phyloP scores from a whole-genome alignment of 2,797 vertebrate genomes.

The Gymnopithys bicolor region DNA sequence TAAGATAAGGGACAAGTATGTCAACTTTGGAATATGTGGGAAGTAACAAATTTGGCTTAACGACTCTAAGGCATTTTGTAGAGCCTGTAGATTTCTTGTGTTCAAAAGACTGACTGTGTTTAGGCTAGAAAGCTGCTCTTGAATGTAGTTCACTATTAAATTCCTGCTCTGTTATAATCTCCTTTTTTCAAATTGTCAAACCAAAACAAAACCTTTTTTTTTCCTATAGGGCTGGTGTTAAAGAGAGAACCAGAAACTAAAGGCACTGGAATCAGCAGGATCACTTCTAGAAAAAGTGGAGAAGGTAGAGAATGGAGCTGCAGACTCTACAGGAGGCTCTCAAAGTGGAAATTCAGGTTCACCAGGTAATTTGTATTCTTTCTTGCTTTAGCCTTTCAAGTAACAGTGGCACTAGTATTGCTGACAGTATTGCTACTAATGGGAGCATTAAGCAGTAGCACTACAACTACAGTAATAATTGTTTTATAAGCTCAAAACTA shows the following conservation, averaged over 20 bases:
- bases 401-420: neutral
- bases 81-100: neutral
- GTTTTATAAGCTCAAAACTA: neutral
- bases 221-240: constrained; percentile 65
- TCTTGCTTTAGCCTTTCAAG: neutral
- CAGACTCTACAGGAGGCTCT: constrained; percentile 99
- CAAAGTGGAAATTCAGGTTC: constrained; percentile 99
- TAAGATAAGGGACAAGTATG: constrained; percentile 28
- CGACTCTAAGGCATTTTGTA: neutral
- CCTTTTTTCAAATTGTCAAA: neutral
- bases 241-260: constrained; percentile 73
- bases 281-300: constrained; percentile 83
- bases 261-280: constrained; percentile 77
- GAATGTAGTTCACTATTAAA: constrained; percentile 3
- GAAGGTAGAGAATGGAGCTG: constrained; percentile 97
- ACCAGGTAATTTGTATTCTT: constrained; percentile 86
- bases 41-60: constrained; percentile 29
- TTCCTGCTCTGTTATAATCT: neutral
- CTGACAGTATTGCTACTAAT: neutral
- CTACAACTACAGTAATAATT: neutral
- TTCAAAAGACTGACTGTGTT: neutral
- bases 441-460: neutral
- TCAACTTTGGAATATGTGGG: constrained; percentile 2
- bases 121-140: neutral
- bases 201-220: constrained; percentile 48